Evolutionary conservation across 1,140 invertebrate genomes (phyloP).

Genomic region (Polyergus mexicanus): DNA sequence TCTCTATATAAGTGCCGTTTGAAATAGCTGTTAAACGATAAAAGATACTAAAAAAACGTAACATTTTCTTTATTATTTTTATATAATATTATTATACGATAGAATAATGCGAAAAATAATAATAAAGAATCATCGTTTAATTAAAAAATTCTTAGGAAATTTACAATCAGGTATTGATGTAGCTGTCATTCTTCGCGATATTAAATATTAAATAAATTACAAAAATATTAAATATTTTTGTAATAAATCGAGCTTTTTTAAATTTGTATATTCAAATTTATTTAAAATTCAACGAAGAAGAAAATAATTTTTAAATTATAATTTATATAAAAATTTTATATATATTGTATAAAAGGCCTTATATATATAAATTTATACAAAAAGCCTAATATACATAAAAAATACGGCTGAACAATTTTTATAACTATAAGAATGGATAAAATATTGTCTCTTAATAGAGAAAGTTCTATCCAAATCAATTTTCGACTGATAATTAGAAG

Average conservation of each 20-base stretch:
- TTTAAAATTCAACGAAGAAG: conserved; percentile 6
- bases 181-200: too few species aligned
- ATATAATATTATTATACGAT: too few species aligned
- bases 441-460: neutral
- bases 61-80: too few species aligned
- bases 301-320: neutral
- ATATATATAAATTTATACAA: neutral
- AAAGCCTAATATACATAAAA: neutral
- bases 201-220: too few species aligned
- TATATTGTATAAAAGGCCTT: neutral
- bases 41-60: too few species aligned
- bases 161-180: neutral
- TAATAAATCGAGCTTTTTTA: neutral
- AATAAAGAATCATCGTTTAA: too few species aligned
- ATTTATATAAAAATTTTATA: neutral
- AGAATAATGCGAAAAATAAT: too few species aligned
- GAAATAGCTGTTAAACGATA: too few species aligned
- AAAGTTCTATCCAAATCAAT: neutral
- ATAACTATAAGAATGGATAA: neutral
- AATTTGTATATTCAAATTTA: neutral
- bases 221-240: conserved; percentile 1
- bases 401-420: neutral
- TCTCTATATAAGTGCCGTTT: too few species aligned
- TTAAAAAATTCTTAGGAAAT: neutral
- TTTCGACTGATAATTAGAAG: neutral